Percentiles rank a stretch among this genome's conserved stretches.
Evolutionary conservation across 2,797 vertebrate species (phyloP).

Genomic region (Amblyraja radiata): DNA sequence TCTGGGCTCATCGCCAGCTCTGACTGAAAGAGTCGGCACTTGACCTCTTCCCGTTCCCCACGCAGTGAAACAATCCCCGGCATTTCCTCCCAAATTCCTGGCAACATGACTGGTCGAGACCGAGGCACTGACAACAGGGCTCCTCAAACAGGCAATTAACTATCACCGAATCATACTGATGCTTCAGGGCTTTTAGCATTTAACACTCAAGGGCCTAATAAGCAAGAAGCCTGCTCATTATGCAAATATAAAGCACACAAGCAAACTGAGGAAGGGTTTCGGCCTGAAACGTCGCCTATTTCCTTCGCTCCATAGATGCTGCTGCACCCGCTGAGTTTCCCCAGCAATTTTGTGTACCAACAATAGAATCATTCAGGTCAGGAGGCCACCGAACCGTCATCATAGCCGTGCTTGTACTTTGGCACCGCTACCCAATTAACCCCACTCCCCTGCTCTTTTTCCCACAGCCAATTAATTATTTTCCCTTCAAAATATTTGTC

Average conservation of each 20-base stretch:
- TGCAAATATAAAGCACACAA: background rate
- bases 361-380: background rate
- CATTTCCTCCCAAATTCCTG: background rate
- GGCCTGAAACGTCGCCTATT: too few species aligned
- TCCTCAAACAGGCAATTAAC: constrained; percentile 4
- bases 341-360: too few species aligned
- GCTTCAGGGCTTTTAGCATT: background rate
- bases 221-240: background rate
- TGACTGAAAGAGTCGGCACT: background rate
- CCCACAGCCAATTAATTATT: background rate
- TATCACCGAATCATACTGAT: background rate
- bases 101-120: background rate
- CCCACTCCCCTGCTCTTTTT: background rate
- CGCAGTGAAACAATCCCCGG: background rate
- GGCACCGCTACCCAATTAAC: background rate
- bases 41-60: background rate
- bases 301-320: too few species aligned
- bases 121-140: background rate
- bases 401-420: background rate
- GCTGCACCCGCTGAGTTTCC: too few species aligned
- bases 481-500: background rate
- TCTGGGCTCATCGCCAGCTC: background rate
- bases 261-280: too few species aligned
- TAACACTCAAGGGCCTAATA: background rate
- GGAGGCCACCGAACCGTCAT: background rate